These are phyloP conservation scores for Campaea margaritaria DNA, from an alignment of 2,888 invertebrate species.

Conservation along the genomic window DNA sequence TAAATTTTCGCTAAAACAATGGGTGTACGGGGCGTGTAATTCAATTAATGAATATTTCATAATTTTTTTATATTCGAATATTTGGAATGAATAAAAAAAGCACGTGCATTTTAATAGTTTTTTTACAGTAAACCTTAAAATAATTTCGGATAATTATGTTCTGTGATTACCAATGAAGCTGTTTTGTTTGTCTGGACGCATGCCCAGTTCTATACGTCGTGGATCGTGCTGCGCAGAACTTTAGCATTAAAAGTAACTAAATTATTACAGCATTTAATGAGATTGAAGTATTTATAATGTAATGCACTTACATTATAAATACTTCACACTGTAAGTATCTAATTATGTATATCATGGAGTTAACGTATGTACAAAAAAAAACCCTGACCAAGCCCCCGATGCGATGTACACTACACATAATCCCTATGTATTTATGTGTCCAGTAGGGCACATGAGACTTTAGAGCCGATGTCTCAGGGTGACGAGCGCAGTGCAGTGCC, in stretches of 20 bases:
- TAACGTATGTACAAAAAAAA: too few species aligned
- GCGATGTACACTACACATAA: too few species aligned
- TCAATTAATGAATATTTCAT: conserved; percentile 78
- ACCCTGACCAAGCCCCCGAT: too few species aligned
- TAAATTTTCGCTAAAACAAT: conserved; percentile 71
- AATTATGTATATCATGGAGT: too few species aligned
- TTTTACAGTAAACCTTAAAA: conserved; percentile 45
- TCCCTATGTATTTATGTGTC: too few species aligned
- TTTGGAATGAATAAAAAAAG: conserved; percentile 41
- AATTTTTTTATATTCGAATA: conserved; percentile 51
- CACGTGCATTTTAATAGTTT: conserved; percentile 56
- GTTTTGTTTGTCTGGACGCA: conserved; percentile 8
- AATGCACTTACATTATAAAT: too few species aligned
- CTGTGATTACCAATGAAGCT: conserved; percentile 52
- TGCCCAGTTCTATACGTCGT: neutral
- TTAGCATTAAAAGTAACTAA: conserved; percentile 7
- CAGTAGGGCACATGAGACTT: too few species aligned
- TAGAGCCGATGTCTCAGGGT: too few species aligned
- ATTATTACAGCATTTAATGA: neutral
- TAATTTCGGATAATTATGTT: conserved; percentile 50
- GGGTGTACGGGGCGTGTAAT: conserved; percentile 54
- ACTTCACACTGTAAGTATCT: too few species aligned
- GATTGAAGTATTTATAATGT: neutral
- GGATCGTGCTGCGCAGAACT: conserved; percentile 7
- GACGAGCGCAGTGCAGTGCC: too few species aligned